These are phyloP conservation scores for Dicycla oo DNA, from an alignment of 2,888 invertebrate genomes.

Conservation along the genomic window DNA sequence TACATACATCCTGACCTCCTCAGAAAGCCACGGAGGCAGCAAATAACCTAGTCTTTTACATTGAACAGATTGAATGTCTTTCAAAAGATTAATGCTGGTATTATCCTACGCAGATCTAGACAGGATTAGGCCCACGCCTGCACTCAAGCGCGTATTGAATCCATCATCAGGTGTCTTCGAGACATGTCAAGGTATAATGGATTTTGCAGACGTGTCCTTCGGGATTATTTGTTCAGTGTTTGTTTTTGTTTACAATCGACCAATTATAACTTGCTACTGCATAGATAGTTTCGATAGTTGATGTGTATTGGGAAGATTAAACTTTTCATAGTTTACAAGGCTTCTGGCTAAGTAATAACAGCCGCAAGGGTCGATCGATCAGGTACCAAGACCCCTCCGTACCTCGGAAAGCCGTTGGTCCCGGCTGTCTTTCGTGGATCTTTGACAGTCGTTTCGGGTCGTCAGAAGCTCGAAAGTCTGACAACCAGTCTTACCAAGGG, in stretches of 20 bases:
- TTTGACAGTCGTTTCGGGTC: no score
- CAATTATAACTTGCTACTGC: no score
- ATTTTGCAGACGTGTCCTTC: constrained; percentile 43
- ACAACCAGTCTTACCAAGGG: no score
- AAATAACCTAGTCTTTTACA: constrained; percentile 29
- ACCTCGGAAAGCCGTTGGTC: no score
- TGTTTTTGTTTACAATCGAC: constrained; percentile 1
- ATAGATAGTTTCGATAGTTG: neutral
- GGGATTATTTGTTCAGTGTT: constrained; percentile 5
- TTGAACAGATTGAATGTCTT: constrained; percentile 52
- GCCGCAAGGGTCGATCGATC: no score
- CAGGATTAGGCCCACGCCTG: constrained; percentile 69
- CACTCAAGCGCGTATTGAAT: constrained; percentile 37
- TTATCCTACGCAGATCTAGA: constrained; percentile 73
- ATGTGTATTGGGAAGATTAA: neutral
- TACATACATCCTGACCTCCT: constrained; percentile 54
- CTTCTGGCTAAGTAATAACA: no score
- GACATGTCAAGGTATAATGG: constrained; percentile 48
- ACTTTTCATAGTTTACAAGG: no score
- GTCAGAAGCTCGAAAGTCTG: no score
- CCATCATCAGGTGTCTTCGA: constrained; percentile 51
- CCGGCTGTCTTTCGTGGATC: no score
- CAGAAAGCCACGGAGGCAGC: constrained; percentile 18
- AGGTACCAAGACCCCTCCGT: no score
- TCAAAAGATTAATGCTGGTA: constrained; percentile 54